These are phyloP conservation scores for Lepidocyrtoides sp. DNA, from an alignment of 2,888 invertebrate genomes.

Conservation along the genomic window DNA sequence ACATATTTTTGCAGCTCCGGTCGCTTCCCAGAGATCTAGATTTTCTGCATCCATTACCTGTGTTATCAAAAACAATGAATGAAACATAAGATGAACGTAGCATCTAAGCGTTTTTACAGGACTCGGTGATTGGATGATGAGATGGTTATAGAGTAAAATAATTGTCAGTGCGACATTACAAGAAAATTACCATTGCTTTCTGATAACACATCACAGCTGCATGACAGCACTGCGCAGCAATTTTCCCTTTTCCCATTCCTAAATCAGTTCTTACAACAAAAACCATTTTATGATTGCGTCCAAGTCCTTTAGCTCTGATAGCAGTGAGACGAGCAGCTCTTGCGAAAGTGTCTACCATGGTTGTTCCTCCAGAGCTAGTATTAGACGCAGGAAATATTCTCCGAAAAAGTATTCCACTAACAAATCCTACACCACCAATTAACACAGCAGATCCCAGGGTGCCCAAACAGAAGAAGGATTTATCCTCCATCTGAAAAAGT, in stretches of 20 bases:
- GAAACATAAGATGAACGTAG: no score
- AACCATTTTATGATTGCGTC: slow-evolving; percentile 90
- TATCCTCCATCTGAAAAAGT: slow-evolving; percentile 65
- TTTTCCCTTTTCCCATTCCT: slow-evolving; percentile 98
- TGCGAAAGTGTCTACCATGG: slow-evolving; percentile 69
- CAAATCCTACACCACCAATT: slow-evolving; percentile 82
- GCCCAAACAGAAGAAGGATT: slow-evolving; percentile 23
- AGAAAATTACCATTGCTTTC: slow-evolving; percentile 88
- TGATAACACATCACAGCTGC: slow-evolving; percentile 96
- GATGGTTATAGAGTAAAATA: no score
- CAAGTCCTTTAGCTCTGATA: slow-evolving; percentile 73
- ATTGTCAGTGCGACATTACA: not conserved
- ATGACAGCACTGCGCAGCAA: slow-evolving; percentile 95
- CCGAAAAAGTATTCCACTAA: slow-evolving; percentile 76
- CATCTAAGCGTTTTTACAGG: no score
- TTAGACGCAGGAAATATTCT: slow-evolving; percentile 48
- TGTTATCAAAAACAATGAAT: not conserved
- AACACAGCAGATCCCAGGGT: slow-evolving; percentile 73
- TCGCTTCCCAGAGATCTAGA: slow-evolving; percentile 90
- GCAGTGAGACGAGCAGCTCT: slow-evolving; percentile 80
- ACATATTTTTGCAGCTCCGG: slow-evolving; percentile 96
- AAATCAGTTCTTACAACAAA: slow-evolving; percentile 95
- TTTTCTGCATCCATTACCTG: slow-evolving; percentile 89
- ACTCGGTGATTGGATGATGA: no score
- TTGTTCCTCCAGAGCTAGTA: not conserved